Percentiles rank a stretch among this genome's conserved stretches.
phyloP scores from a whole-genome alignment of 2,113 vertebrate genomes.

The Hemiscyllium ocellatum region DNA sequence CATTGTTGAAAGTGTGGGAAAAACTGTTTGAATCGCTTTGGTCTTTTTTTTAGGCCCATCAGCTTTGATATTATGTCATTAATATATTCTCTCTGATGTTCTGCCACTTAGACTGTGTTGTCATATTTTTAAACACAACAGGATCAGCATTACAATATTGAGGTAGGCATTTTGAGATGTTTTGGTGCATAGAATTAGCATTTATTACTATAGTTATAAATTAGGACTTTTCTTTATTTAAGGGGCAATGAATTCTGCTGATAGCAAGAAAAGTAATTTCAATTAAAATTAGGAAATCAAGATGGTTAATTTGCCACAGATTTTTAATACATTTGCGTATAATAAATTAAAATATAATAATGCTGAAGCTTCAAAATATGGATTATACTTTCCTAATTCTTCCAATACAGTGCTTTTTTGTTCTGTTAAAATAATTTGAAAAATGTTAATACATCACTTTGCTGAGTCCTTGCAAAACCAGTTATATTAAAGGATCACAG shows the following conservation, averaged over 20 bases:
- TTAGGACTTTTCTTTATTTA: background rate
- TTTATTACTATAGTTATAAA: background rate
- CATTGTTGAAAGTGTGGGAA: background rate
- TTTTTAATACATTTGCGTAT: background rate
- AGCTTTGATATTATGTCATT: background rate
- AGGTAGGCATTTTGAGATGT: background rate
- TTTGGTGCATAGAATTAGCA: background rate
- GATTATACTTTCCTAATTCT: background rate
- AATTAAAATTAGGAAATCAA: background rate
- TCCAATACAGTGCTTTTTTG: background rate
- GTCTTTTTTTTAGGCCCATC: background rate
- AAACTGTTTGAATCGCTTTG: background rate
- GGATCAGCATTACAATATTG: background rate
- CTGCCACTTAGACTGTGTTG: background rate
- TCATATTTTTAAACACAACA: background rate
- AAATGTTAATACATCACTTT: background rate
- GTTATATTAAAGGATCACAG: background rate
- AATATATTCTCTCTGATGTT: background rate
- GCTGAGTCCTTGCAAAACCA: background rate
- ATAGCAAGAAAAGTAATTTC: background rate
- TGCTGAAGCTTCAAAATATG: background rate
- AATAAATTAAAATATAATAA: background rate
- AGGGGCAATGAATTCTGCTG: background rate
- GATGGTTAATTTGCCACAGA: background rate
- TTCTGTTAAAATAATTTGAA: background rate